phyloP scores from a whole-genome alignment of 2,888 invertebrate genomes.

The Thecophora atra region DNA sequence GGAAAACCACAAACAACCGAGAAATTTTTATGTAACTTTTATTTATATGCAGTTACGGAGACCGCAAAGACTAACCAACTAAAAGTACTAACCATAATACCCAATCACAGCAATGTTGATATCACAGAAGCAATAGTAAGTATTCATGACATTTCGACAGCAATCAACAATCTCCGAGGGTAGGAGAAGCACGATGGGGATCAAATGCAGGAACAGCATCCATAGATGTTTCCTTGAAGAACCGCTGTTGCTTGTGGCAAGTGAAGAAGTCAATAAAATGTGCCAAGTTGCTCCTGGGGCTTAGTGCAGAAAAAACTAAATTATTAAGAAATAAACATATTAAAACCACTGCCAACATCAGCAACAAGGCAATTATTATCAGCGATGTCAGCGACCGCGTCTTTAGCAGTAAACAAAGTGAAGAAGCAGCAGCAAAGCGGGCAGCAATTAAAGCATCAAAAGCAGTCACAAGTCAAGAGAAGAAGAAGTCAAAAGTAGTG shows the following conservation, averaged over 20 bases:
- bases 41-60: too few relatives aligned
- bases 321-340: too few relatives aligned
- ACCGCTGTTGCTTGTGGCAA: conserved; percentile 1
- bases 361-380: too few relatives aligned
- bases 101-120: too few relatives aligned
- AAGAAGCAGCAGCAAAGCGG: background rate
- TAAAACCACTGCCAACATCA: background rate
- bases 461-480: background rate
- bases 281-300: background rate
- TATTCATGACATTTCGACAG: conserved; percentile 21
- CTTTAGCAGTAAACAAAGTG: background rate
- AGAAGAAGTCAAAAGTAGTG: too few relatives aligned
- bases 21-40: conserved; percentile 1
- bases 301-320: background rate
- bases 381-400: background rate
- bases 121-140: too few relatives aligned
- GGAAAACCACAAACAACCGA: too few relatives aligned
- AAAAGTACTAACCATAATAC: too few relatives aligned
- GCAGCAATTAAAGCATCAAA: background rate
- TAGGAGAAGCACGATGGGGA: conserved; percentile 9
- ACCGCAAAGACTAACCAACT: too few relatives aligned
- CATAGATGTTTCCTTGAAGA: background rate
- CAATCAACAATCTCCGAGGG: background rate
- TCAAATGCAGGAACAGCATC: background rate
- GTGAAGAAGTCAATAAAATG: conserved; percentile 12